Evolutionary conservation across 2,797 vertebrate species (phyloP).

Genomic region (Micromesistius poutassou): DNA sequence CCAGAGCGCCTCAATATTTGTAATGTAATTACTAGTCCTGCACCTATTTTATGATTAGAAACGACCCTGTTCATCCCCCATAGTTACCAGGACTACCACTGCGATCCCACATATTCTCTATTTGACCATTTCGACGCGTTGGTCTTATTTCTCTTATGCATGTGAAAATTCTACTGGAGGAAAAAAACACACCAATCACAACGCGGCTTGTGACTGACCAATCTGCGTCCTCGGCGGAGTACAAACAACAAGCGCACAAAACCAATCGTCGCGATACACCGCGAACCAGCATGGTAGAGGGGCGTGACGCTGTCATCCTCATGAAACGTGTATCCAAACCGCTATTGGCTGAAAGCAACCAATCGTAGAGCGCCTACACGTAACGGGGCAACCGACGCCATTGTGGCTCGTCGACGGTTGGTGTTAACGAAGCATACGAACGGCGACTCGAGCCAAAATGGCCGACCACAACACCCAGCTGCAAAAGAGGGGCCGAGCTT

Average conservation of each 20-base stretch:
- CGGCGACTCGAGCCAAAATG: conserved; percentile 63
- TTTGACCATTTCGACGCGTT: not conserved
- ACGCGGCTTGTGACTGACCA: conserved; percentile 54
- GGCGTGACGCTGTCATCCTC: conserved; percentile 48
- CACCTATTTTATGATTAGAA: not conserved
- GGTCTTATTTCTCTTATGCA: not conserved
- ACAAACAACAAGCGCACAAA: conserved; percentile 51
- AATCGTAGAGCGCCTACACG: not conserved
- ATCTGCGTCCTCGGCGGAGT: conserved; percentile 35
- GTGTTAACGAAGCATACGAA: not conserved
- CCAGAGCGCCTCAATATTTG: not conserved
- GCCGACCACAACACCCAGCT: conserved; percentile 29
- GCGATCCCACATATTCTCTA: not conserved
- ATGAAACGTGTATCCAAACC: conserved; percentile 38
- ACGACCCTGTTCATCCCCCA: not conserved
- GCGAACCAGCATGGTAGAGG: conserved; percentile 62
- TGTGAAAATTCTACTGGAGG: conserved; percentile 5
- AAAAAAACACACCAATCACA: conserved; percentile 32
- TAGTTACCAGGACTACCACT: not conserved
- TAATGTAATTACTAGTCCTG: not conserved
- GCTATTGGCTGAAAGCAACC: conserved; percentile 22
- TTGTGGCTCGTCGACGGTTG: conserved; percentile 30
- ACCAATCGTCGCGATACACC: conserved; percentile 63
- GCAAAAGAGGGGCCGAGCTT: not conserved
- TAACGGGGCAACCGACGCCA: conserved; percentile 33